Base-by-base conservation (phyloP, 2,113 vertebrate species). In the Aviceda subcristata region DNA sequence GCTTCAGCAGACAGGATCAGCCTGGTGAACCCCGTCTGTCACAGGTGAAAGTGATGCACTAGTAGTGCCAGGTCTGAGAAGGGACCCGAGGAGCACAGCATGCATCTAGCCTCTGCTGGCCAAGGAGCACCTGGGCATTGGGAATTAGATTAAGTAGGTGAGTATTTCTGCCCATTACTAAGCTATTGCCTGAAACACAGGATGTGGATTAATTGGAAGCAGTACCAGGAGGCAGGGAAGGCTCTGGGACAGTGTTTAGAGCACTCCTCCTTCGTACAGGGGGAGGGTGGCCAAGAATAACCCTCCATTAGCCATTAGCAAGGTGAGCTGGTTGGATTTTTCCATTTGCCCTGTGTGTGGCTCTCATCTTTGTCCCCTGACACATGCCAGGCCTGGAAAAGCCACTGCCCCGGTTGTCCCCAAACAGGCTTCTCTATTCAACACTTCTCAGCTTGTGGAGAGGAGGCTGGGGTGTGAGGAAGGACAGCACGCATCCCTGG, bases 311-410 rank as follows among this genome's bases (percentile, higher is more conserved):
- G 80, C 77, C 56, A 36, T 62, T 34, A 82, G 45, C 77, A 90
- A 89, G 86, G 89, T 91, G 73, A 83, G 43, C 68, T 85, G 48
- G 9, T 66, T 81, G 97, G 92, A 87, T 95, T 97, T 97, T 97
- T 97, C 97, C 97, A 94, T 45, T 79, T 90, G 68, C 55, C 92
- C 80, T 79, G 83, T 36, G 43, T 92, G 69, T 68, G 74, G 66
- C 77, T 95, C 73, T 79, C 83, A 22, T 91, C 73, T 92, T 84
- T 39, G 69, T 79, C 73, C 45, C 32, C 74, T 95, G 89, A 53
- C 1, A 6, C 76, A 64, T 14, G 76, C 64, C 64, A 86, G 83
- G 39, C n/a, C 56, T 84, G 83, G 73, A 95, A 92, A 91, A 80
- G 86, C 55, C 80, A 50, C 3, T 6, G 59, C 8, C 29, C 12